Evolutionary conservation across 2,113 vertebrate species (phyloP).

Genomic region (Pogonocichla stellata): DNA sequence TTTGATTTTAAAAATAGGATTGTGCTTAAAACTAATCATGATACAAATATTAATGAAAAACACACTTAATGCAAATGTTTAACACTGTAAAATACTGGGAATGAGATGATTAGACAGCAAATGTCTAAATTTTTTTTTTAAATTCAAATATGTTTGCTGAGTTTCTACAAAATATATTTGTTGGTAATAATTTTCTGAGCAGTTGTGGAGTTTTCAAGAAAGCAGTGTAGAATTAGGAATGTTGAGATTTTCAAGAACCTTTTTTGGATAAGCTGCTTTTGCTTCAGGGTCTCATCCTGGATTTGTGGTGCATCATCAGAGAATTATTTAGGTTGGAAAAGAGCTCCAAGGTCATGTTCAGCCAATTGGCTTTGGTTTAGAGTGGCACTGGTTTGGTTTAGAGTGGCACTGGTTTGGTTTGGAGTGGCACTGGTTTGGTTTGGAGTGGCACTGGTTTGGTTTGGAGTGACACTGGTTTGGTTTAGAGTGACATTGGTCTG

Average conservation of each 20-base stretch:
- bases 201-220: not conserved
- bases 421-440: not conserved
- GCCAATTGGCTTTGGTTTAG: not conserved
- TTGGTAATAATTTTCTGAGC: not conserved
- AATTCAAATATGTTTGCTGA: not conserved
- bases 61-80: not conserved
- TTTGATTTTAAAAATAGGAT: not conserved
- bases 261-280: accelerated
- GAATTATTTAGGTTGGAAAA: not conserved
- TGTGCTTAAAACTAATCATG: not conserved
- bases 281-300: not conserved
- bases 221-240: not conserved
- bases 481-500: no score
- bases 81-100: not conserved
- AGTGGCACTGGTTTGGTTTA: not conserved
- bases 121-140: not conserved
- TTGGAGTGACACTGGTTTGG: no score
- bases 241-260: not conserved
- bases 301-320: accelerated
- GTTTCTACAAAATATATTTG: not conserved
- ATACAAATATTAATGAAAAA: not conserved
- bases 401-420: no score
- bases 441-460: no score
- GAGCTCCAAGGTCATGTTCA: not conserved
- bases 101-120: not conserved